Conservation (phyloP, 2,113 vertebrate species). For the Pampusana beccarii region DNA sequence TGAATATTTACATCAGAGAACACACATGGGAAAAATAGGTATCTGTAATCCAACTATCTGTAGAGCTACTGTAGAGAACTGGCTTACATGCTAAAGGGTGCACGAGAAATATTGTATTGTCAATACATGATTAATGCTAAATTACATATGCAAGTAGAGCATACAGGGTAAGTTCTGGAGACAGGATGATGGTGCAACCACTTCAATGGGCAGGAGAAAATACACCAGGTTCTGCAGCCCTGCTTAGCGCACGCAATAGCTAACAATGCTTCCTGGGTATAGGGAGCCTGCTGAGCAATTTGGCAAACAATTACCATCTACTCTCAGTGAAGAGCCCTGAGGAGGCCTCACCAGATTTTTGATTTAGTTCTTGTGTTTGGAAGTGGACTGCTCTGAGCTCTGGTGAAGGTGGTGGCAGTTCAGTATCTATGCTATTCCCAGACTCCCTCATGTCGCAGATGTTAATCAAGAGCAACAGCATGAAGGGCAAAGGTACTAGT, state of each 20-base stretch:
- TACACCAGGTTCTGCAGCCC: neutral
- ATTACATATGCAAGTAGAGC: neutral
- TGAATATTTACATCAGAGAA: neutral
- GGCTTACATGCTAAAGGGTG: neutral
- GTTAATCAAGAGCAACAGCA: neutral
- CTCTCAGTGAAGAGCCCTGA: neutral
- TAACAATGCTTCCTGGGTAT: fast-evolving
- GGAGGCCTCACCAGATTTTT: neutral
- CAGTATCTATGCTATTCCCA: neutral
- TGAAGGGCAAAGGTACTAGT: conserved; percentile 27
- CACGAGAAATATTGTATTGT: neutral
- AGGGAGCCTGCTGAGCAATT: neutral
- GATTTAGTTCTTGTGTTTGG: neutral
- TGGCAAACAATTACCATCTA: neutral
- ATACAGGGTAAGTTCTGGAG: neutral
- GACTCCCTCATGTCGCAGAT: fast-evolving
- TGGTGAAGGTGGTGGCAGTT: neutral
- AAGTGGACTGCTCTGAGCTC: neutral
- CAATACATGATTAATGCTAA: neutral
- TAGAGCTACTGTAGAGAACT: neutral
- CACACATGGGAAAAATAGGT: neutral
- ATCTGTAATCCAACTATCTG: neutral
- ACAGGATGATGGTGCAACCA: neutral
- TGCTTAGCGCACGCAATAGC: neutral
- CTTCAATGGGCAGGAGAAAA: neutral